These are phyloP conservation scores for Bombus consobrinus DNA, from an alignment of 1,140 invertebrate genomes.

Conservation along the genomic window DNA sequence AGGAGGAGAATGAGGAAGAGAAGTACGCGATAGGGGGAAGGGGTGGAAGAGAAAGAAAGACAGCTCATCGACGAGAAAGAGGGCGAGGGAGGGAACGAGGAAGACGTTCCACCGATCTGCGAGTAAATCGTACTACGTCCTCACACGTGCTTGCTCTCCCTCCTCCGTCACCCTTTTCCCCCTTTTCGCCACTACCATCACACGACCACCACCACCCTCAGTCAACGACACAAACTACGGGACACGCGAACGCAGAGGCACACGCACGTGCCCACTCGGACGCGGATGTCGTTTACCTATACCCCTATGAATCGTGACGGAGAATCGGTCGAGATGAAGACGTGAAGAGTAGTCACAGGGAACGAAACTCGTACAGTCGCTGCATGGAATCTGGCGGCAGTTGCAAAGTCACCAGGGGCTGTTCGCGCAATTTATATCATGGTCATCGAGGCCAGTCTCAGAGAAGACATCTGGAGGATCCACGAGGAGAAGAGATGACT, in stretches of 20 bases:
- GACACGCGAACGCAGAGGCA: conserved; percentile 59
- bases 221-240: conserved; percentile 56
- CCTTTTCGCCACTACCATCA: conserved; percentile 22
- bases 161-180: conserved; percentile 35
- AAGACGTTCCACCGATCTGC: conserved; percentile 69
- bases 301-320: conserved; percentile 27
- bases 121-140: conserved; percentile 71
- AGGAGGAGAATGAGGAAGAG: conserved; percentile 62
- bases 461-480: neutral
- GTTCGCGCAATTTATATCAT: neutral
- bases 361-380: neutral
- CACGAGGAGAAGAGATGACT: too few relatives aligned
- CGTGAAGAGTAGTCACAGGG: neutral
- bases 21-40: conserved; percentile 47
- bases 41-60: conserved; percentile 54
- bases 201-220: conserved; percentile 44
- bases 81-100: conserved; percentile 55
- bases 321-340: neutral
- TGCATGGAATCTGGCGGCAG: neutral
- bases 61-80: conserved; percentile 43
- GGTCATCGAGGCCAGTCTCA: neutral
- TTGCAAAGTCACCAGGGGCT: neutral
- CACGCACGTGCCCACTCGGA: conserved; percentile 59
- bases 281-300: conserved; percentile 57
- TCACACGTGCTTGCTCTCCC: conserved; percentile 60